Conservation (phyloP, 2,888 invertebrate species). For the Pegoplata infirma region DNA sequence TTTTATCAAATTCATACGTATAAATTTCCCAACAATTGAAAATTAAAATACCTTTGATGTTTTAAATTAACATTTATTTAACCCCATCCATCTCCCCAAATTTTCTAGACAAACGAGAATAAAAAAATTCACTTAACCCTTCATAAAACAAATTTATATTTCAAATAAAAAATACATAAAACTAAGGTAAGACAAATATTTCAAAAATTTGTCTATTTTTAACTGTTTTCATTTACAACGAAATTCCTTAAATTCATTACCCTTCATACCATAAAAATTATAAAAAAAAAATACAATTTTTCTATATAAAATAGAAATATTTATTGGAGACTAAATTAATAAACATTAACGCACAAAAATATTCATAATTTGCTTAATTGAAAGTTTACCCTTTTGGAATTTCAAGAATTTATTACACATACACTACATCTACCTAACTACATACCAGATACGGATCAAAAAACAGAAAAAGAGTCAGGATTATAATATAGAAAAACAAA, state of each 20-base stretch:
- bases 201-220: constrained; percentile 46
- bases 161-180: neutral
- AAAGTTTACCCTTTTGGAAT: constrained; percentile 63
- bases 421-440: too few relatives aligned
- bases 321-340: constrained; percentile 37
- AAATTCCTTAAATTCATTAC: constrained; percentile 38
- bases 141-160: neutral
- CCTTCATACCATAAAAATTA: neutral
- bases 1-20: too few relatives aligned
- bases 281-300: too few relatives aligned
- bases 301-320: constrained; percentile 3
- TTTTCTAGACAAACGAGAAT: neutral
- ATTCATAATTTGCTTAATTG: constrained; percentile 61
- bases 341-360: constrained; percentile 47
- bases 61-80: constrained; percentile 27
- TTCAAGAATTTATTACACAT: constrained; percentile 61
- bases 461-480: neutral
- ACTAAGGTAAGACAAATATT: constrained; percentile 17
- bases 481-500: neutral
- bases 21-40: constrained; percentile 26
- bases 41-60: constrained; percentile 45
- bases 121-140: constrained; percentile 21
- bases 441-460: neutral
- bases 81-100: too few relatives aligned
- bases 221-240: constrained; percentile 37